Evolutionary conservation across 2,797 vertebrate genomes (phyloP), one percentile per base, ranked within the genome.

Genomic region (Cynodonichthys magdalenae): DNA sequence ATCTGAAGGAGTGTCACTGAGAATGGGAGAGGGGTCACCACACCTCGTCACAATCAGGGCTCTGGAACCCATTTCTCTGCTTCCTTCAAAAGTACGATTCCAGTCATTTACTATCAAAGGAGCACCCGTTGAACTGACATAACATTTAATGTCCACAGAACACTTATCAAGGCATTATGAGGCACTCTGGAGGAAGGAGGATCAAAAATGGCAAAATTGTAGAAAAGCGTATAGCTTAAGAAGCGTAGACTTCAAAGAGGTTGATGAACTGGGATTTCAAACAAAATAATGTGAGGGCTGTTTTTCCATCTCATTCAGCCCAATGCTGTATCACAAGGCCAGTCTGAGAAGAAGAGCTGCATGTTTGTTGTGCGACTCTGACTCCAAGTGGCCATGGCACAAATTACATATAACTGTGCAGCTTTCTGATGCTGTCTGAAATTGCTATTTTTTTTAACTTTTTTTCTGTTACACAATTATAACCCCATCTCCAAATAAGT

Each of bases 321-420:
- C 12, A 1, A 63, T 81, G 71, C 64, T 75, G 59, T 53, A 58
- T 74, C 20, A 31, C 47, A 18, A 67, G 64, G 57, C 65, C 59
- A 46, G 48, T 24, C 41, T 54, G 59, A 74, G 74, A 44, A 4
- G n/a, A 71, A 31, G 19, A 71, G 44, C 27, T 50, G 58, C 48
- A 27, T 61, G 80, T 87, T 79, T 86, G 68, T 74, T 81, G 90
- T 84, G 57, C 80, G 76, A 90, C 68, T 73, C 82, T 89, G 92
- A 88, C 91, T 78, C 86, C 84, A 49, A 75, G 89, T 90, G 91
- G 89, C 75, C 75, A 59, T 64, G 14, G 45, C 24, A 53, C 75
- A 75, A 88, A 90, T 78, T 88, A 66, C 84, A 86, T 51, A 57
- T 58, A 53, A 48, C 49, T 74, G 8, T 53, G 50, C 52, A 51